Base-by-base conservation (phyloP, 2,888 invertebrate genomes). In the Gastrophysa polygoni region DNA sequence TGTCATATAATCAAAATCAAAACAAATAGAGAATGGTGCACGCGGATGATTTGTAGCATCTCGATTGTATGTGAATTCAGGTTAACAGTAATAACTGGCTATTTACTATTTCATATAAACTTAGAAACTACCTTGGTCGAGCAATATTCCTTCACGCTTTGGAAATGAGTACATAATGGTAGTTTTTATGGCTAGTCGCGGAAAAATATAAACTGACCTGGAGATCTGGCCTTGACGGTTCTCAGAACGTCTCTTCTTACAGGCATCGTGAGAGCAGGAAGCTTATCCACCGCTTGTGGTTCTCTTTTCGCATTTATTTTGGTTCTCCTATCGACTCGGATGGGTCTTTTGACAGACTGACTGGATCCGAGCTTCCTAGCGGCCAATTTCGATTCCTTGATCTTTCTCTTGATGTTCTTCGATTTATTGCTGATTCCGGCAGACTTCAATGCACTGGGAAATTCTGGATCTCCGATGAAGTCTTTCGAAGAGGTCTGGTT, bases 351-450 rank as follows among this genome's bases (percentile, higher is more conserved):
- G 1, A 44, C 18, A n/a, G 50, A 50, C 32, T 51, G 49, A 16
- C 38, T 49, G 11, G 57, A 48, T 21, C 29, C 28, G 7, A 51
- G 51, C 20, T 50, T 59, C 32, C 34, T 59, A n/a, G 46, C 7
- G 1, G 0, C 16, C 20, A 60, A 2, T 28, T 61, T 65, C 5
- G 21, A 16, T 17, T 65, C 64, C 32, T 57, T 65, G 1, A 14
- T 1, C 47, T 61, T 65, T 38, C 47, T 59, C 14, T 51, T 61
- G 52, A 59, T 59, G 28, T 14, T 57, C 28, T 59, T 65, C 1
- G 64, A 65, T 38, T 65, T 65, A 10, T 16, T 55, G 28, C 54
- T 57, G 17, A 57, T 54, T 21, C 54, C 54, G 5, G 38, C 16
- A 2, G 14, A 20, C 44, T 44, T 55, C 5, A 18, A 16, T 1